These are phyloP conservation scores for Acanthosepion lycidas DNA, from an alignment of 2,888 invertebrate species.

Conservation along the genomic window DNA sequence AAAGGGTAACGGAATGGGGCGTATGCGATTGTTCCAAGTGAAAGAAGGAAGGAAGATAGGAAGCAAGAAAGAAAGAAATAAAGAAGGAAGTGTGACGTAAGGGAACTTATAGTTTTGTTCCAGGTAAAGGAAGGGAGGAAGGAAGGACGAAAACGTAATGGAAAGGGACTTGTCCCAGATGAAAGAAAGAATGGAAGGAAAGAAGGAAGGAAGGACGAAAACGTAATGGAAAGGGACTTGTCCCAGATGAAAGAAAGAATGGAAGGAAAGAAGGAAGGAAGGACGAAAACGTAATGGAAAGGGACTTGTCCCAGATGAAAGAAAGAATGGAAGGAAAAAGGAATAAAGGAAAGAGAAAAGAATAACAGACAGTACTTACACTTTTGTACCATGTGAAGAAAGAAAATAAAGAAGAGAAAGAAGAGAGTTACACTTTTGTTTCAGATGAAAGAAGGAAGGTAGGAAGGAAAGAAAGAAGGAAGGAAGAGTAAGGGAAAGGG, in stretches of 20 bases:
- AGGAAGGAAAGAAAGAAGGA: background rate
- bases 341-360: background rate
- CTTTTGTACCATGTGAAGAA: no score
- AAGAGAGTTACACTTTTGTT: background rate
- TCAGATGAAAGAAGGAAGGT: background rate
- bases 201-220: background rate
- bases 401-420: background rate
- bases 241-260: background rate
- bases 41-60: background rate
- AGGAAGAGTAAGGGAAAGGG: background rate
- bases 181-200: background rate
- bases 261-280: background rate
- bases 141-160: background rate
- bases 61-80: background rate
- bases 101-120: background rate
- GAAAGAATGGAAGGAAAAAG: fast-evolving
- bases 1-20: background rate
- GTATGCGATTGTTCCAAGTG: no score
- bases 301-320: no score
- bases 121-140: background rate
- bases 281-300: no score
- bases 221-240: background rate
- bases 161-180: no score
- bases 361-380: background rate
- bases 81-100: background rate